These are phyloP conservation scores for Phylloscopus trochilus DNA, from an alignment of 2,113 vertebrate genomes.

Conservation along the genomic window DNA sequence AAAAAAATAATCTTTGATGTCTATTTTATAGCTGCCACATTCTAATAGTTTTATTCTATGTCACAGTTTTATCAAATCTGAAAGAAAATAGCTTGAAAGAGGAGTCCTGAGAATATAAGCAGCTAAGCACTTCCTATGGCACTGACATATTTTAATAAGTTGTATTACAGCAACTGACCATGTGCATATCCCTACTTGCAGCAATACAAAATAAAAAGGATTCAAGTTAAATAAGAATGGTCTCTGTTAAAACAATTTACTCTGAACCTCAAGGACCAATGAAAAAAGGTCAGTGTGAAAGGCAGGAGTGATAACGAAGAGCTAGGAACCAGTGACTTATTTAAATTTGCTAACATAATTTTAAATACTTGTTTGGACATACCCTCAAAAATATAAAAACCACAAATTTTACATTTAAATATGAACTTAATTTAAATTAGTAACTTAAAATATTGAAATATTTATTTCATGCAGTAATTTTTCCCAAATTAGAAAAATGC, in stretches of 20 bases:
- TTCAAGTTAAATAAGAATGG: neutral
- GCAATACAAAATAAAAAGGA: neutral
- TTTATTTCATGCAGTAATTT: neutral
- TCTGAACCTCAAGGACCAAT: neutral
- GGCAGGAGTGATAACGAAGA: neutral
- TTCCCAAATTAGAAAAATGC: neutral
- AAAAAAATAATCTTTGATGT: neutral
- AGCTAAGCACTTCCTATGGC: neutral
- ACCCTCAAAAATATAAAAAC: neutral
- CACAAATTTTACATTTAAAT: neutral
- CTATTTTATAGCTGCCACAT: neutral
- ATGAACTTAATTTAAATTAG: neutral
- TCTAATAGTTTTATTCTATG: neutral
- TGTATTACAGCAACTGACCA: neutral
- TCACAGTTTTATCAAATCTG: neutral
- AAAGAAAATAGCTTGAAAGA: conserved; percentile 36
- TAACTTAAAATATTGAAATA: neutral
- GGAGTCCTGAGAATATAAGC: neutral
- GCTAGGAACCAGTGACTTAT: neutral
- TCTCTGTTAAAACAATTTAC: neutral
- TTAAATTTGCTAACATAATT: neutral
- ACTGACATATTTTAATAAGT: neutral
- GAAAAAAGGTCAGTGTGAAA: neutral
- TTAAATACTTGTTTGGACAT: neutral
- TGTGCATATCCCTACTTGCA: neutral